Evolutionary conservation across 2,888 invertebrate genomes (phyloP).

Genomic region (Crioceris asparagi): DNA sequence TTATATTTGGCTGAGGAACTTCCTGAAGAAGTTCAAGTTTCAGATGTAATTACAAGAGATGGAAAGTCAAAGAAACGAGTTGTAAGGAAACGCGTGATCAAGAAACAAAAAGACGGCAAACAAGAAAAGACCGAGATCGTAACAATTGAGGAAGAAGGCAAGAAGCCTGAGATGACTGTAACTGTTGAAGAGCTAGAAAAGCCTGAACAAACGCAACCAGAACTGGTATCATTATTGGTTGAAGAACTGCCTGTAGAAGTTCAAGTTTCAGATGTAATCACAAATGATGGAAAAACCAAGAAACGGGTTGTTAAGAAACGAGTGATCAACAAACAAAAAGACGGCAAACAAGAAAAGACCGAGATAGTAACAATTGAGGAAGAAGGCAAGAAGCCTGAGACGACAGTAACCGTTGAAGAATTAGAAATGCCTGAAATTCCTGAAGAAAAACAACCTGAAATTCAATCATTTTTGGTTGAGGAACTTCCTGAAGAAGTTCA

Average conservation of each 20-base stretch:
- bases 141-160: slow-evolving; percentile 36
- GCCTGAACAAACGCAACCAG: slow-evolving; percentile 23
- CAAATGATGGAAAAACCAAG: slow-evolving; percentile 23
- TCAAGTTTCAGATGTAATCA: slow-evolving; percentile 24
- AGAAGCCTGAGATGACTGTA: slow-evolving; percentile 21
- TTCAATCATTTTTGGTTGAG: slow-evolving; percentile 20
- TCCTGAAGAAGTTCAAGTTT: slow-evolving; percentile 20
- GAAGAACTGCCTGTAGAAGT: slow-evolving; percentile 25
- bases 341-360: slow-evolving; percentile 35
- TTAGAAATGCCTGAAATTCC: slow-evolving; percentile 26
- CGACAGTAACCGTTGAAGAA: slow-evolving; percentile 27
- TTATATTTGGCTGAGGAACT: slow-evolving; percentile 20
- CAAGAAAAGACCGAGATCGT: slow-evolving; percentile 36
- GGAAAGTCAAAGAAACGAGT: slow-evolving; percentile 19
- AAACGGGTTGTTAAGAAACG: slow-evolving; percentile 24
- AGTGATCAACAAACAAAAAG: slow-evolving; percentile 36
- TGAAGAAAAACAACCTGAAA: slow-evolving; percentile 24
- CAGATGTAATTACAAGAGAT: slow-evolving; percentile 14
- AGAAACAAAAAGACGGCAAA: slow-evolving; percentile 31
- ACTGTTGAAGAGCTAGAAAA: slow-evolving; percentile 19
- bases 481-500: slow-evolving; percentile 30
- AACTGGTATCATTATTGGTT: slow-evolving; percentile 25
- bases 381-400: slow-evolving; percentile 32
- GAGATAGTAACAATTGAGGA: slow-evolving; percentile 33
- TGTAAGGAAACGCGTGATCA: slow-evolving; percentile 34